phyloP scores from a whole-genome alignment of 2,797 vertebrate genomes.

The Poeciliopsis turneri region DNA sequence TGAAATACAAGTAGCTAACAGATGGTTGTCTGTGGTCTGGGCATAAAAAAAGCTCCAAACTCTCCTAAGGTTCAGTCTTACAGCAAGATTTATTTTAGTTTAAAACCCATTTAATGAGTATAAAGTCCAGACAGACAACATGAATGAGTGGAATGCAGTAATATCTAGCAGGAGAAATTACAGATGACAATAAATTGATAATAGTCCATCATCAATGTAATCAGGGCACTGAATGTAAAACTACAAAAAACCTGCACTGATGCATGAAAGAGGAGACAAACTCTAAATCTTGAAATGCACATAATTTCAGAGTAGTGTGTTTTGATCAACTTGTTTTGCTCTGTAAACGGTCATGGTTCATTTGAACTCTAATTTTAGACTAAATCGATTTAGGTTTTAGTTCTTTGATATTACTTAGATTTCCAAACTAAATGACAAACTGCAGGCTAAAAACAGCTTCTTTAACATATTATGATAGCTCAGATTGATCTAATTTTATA shows the following conservation, averaged over 20 bases:
- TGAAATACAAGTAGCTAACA: not conserved
- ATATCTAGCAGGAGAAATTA: not conserved
- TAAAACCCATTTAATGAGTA: not conserved
- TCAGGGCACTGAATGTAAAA: not conserved
- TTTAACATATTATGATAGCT: not conserved
- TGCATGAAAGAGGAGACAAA: not conserved
- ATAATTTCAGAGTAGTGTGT: conserved; percentile 2
- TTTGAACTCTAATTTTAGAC: not conserved
- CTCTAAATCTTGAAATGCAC: not conserved
- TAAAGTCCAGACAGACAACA: not conserved
- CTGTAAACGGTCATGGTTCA: not conserved
- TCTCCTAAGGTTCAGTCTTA: not conserved
- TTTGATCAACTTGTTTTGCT: not conserved
- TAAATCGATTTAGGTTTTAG: not conserved
- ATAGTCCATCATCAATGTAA: not conserved
- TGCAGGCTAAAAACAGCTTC: not conserved
- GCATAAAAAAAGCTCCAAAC: not conserved
- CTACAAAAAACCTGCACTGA: not conserved
- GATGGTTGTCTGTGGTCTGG: not conserved
- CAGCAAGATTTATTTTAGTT: not conserved
- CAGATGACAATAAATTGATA: not conserved
- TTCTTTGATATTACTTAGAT: not conserved
- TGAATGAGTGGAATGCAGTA: not conserved
- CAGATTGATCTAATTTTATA: not conserved
- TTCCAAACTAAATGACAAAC: not conserved